phyloP scores from a whole-genome alignment of 2,113 vertebrate species.

The Pseudorectes ferrugineus region DNA sequence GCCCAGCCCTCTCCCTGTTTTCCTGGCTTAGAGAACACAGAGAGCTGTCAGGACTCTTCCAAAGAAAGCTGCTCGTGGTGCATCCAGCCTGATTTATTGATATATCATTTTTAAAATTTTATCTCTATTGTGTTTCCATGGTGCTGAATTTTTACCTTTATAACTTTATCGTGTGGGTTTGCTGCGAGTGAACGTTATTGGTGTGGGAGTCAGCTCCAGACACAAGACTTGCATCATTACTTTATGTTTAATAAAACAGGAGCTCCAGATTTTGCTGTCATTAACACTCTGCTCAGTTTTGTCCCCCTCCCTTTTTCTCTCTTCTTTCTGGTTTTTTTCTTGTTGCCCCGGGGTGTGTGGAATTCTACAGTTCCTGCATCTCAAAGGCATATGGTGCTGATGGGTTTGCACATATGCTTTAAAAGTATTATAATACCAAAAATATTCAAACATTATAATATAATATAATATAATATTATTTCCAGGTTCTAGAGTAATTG shows the following conservation, averaged over 20 bases:
- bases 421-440: neutral
- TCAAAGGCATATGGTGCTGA: neutral
- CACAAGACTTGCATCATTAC: neutral
- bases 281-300: neutral
- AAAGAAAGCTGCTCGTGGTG: neutral
- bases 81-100: slow-evolving; percentile 6
- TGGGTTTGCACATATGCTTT: neutral
- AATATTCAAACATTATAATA: neutral
- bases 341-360: neutral
- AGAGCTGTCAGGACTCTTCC: neutral
- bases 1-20: neutral
- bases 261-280: slow-evolving; percentile 4
- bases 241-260: slow-evolving; percentile 8
- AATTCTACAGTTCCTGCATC: neutral
- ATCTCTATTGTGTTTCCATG: slow-evolving; percentile 42
- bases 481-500: neutral
- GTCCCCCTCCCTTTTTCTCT: neutral
- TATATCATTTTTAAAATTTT: neutral
- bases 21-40: neutral
- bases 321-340: neutral
- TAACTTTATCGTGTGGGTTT: neutral
- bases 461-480: neutral
- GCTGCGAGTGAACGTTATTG: neutral
- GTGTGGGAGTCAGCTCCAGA: slow-evolving; percentile 19
- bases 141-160: slow-evolving; percentile 38